Evolutionary conservation across 2,113 vertebrate genomes (phyloP).

Genomic region (Tursiops truncatus): DNA sequence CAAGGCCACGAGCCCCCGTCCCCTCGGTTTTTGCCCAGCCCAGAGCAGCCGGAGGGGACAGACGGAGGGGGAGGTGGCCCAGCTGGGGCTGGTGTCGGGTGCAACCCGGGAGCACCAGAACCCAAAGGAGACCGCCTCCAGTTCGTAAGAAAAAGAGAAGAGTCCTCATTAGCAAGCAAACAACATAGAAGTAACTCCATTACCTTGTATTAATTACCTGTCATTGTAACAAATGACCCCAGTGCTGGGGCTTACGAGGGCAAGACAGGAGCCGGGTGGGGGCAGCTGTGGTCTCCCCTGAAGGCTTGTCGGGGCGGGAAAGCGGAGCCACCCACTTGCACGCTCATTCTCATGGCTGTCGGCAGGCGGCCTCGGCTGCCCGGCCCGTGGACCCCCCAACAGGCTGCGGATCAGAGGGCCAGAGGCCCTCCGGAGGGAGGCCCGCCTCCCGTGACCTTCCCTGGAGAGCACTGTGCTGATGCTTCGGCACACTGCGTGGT

Average conservation of each 20-base stretch:
- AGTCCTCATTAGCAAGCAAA: background rate
- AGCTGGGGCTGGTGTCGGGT: background rate
- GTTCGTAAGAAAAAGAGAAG: background rate
- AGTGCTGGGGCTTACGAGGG: background rate
- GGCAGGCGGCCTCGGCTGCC: background rate
- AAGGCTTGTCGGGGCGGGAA: background rate
- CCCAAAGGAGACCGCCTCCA: background rate
- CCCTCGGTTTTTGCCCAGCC: background rate
- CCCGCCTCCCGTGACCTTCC: background rate
- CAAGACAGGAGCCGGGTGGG: background rate
- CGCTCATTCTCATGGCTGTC: background rate
- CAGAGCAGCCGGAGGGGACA: background rate
- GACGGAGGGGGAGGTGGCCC: fast-evolving
- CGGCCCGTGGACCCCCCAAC: background rate
- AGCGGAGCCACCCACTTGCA: background rate
- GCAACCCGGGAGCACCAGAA: background rate
- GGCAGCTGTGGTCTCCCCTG: background rate
- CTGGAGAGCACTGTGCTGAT: fast-evolving
- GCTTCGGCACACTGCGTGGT: fast-evolving
- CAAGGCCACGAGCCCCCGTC: background rate
- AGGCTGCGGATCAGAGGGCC: background rate
- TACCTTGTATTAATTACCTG: fast-evolving
- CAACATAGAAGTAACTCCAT: fast-evolving
- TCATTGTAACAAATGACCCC: fast-evolving
- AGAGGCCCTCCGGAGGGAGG: background rate